Base-by-base conservation (phyloP, 2,797 vertebrate species). In the Borostomias antarcticus region DNA sequence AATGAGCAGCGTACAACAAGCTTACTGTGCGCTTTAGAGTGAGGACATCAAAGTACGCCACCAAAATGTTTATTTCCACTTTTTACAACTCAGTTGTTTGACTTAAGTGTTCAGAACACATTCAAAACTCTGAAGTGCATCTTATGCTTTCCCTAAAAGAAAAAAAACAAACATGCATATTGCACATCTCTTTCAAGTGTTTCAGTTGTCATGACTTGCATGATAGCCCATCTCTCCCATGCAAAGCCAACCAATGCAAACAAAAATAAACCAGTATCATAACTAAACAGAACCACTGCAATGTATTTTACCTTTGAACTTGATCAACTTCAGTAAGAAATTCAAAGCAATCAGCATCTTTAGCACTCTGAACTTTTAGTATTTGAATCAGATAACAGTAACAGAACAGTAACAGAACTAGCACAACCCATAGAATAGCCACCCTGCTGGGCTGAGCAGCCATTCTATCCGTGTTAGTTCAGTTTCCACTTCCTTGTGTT, bases 281-380 rank as follows among this genome's bases (percentile, higher is more conserved):
- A 77, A n/a, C n/a, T n/a, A n/a, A n/a, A n/a, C n/a, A n/a, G n/a
- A 72, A 23, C 17, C 28, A 30, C 25, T 7, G 35, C 47, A 45
- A 61, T 52, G n/a, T 4, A 25, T 56, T 64, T 62, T 74, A 79
- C 82, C 82, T 82, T 85, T 76, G 58, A 65, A 70, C 72, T 73
- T 32, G n/a, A 50, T 26, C 25, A 15, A 73, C 70, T 76, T 73
- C 62, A 68, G 54, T 58, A 58, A 70, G n/a, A n/a, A n/a, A n/a
- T n/a, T n/a, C n/a, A 26, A 1, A 13, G 26, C 40, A 58, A 10
- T 52, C 64, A 69, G 26, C 37, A 15, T 30, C 61, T 48, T 58
- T 26, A 70, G 35, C 30, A 62, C 71, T 69, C 29, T 13, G 33
- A 73, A 64, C 66, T 13, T 64, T 45, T 66, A 58, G 56, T 64